Evolutionary conservation across 2,113 vertebrate species (phyloP), one percentile per base, ranked within the genome.

Genomic region (Charadrius vociferus): DNA sequence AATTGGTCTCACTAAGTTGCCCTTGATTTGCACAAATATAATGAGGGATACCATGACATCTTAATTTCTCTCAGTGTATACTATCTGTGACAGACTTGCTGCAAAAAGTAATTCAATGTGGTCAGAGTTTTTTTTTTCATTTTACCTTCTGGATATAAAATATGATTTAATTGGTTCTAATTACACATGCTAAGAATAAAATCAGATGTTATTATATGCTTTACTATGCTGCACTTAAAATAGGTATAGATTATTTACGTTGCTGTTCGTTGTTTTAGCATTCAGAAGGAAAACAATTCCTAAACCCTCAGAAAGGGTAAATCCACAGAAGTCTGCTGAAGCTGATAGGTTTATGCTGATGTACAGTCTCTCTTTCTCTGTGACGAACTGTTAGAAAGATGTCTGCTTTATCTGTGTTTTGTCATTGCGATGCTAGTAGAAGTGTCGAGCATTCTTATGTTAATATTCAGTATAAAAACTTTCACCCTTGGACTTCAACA

Each of bases 381-480:
- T 72, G 49, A 88, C 41, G 50, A 88, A 86, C 67, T 78, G 43
- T 70, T 94, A 18, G 29, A 82, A 96, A 97, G 74, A 84, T 95
- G 36, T 83, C 84, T 82, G 17, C 86, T 95, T 94, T 89, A 75
- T 77, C 91, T 81, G 24, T 71, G 49, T 71, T 87, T 65, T 85
- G 53, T 94, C 81, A 85, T 62, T 96, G 86, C 77, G 87, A 75
- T 96, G 71, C 78, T 79, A 66, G 34, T 65, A 77, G 81, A 20
- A 78, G 22, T 71, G 30, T 63, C 17, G 96, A 91, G 75, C 49
- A 58, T 93, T 81, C 50, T 92, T 83, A 24, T 86, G 41, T 93
- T 94, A 86, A 88, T 61, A 91, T 27, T 78, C 18, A 59, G 26
- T 37, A 70, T 14, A 55, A 4, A 32, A 39, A 22, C 11, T 81